Evolutionary conservation across 1,140 invertebrate species (phyloP), one percentile per base, ranked within the genome.

Genomic region (Lepidurus arcticus): DNA sequence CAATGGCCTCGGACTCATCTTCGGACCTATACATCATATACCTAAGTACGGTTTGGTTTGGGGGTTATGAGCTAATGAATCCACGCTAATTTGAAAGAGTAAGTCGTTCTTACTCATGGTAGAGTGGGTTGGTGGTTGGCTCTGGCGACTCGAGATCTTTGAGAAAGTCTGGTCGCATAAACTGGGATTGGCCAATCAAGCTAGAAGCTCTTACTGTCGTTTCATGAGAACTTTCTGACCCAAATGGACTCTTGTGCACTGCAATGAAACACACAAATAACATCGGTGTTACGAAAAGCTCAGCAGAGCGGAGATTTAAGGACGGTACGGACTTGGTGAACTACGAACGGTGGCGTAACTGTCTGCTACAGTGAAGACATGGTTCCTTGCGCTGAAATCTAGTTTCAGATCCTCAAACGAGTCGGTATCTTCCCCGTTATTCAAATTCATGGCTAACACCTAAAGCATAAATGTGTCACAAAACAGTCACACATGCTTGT

Each of bases 401-500:
- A 94, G 84, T 82, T 94, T 92, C 21, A 94, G 83, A 84, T 94
- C 93, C 80, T 92, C 78, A 77, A 81, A 81, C 21, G 82, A 79
- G 80, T 83, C 82, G n/a, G 81, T 80, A 53, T 81, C 80, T 47
- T 81, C 76, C 79, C 82, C 81, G 5, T 74, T 78, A 78, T 82
- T 81, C 1, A 96, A 93, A 78, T 93, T 93, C 94, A 96, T 95
- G 80, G 94, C 92, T 1, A 96, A 86, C 44, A 95, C 93, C 88
- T 87, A 80, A 9, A 76, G 47, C 76, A 42, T 65, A 77, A 79
- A 76, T 21, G 42, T 7, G 74, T 45, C 47, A 74, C 77, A 77
- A 26, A 78, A 78, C 74, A 44, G 42, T 11, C 65, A 24, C 11
- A 79, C 16, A 77, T n/a, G 73, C 76, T 80, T 80, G 79, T 13